phyloP scores from a whole-genome alignment of 1,140 invertebrate species.

The Hestina assimilis region DNA sequence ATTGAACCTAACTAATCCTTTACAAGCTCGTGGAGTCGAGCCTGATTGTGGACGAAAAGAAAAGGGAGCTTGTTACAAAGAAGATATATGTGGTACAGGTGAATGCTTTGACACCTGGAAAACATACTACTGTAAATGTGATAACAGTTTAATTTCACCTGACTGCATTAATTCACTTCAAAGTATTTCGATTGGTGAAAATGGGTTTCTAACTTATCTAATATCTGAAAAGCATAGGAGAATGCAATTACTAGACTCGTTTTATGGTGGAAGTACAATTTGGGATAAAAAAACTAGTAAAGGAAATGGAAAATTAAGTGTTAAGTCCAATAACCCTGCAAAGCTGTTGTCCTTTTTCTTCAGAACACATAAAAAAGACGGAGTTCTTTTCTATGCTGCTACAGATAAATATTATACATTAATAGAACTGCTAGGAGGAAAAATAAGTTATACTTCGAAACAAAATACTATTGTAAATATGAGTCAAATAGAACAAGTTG shows the following conservation, averaged over 20 bases:
- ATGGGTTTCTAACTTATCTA: conserved; percentile 87
- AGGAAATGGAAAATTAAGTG: conserved; percentile 53
- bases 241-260: conserved; percentile 88
- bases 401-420: conserved; percentile 93
- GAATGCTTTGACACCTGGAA: conserved; percentile 92
- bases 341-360: conserved; percentile 91
- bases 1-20: conserved; percentile 87
- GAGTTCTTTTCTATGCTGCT: conserved; percentile 89
- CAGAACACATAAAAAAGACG: conserved; percentile 86
- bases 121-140: conserved; percentile 84
- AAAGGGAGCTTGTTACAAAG: conserved; percentile 79
- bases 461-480: conserved; percentile 89
- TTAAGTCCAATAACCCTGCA: conserved; percentile 66
- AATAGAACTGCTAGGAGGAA: conserved; percentile 85
- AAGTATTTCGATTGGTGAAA: conserved; percentile 87
- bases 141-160: conserved; percentile 84
- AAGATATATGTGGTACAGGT: conserved; percentile 83
- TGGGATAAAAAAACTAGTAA: conserved; percentile 80
- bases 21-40: conserved; percentile 85
- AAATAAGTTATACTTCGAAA: conserved; percentile 86
- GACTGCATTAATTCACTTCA: conserved; percentile 89
- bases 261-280: conserved; percentile 85
- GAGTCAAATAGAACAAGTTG: conserved; percentile 80
- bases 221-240: conserved; percentile 91
- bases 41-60: conserved; percentile 86